These are phyloP conservation scores for Mythimna lalbum DNA, from an alignment of 2,888 invertebrate species.

Conservation along the genomic window DNA sequence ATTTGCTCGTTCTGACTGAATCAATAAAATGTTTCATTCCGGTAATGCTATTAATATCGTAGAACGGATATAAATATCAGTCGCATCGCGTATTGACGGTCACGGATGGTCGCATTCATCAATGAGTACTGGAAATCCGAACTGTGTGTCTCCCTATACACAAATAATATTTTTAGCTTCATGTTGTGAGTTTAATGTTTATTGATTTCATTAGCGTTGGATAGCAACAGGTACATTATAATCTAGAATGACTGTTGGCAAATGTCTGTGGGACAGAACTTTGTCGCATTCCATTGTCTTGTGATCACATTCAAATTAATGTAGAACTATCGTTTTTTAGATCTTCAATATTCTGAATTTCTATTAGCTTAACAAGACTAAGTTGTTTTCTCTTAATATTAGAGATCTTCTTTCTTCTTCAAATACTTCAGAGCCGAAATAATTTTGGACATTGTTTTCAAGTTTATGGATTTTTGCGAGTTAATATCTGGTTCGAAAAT, in stretches of 20 bases:
- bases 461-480: slow-evolving; percentile 5
- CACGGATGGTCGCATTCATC: slow-evolving; percentile 60
- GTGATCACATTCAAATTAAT: slow-evolving; percentile 45
- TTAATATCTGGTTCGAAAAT: slow-evolving; percentile 34
- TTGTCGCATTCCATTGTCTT: slow-evolving; percentile 58
- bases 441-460: background rate
- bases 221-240: slow-evolving; percentile 49
- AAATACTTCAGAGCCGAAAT: slow-evolving; percentile 6
- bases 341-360: slow-evolving; percentile 23
- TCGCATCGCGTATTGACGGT: slow-evolving; percentile 50
- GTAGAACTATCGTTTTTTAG: slow-evolving; percentile 22
- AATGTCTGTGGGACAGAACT: slow-evolving; percentile 35
- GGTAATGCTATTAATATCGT: slow-evolving; percentile 65
- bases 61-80: slow-evolving; percentile 46
- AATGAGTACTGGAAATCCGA: slow-evolving; percentile 21
- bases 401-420: slow-evolving; percentile 8
- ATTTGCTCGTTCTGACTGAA: slow-evolving; percentile 45
- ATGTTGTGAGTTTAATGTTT: slow-evolving; percentile 33
- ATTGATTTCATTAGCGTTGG: slow-evolving; percentile 33
- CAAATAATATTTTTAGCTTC: slow-evolving; percentile 57
- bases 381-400: slow-evolving; percentile 5
- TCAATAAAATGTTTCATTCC: slow-evolving; percentile 62
- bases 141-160: slow-evolving; percentile 43
- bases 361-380: slow-evolving; percentile 1
- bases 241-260: slow-evolving; percentile 57